phyloP scores from a whole-genome alignment of 2,797 vertebrate species.

The Trichosurus vulpecula region DNA sequence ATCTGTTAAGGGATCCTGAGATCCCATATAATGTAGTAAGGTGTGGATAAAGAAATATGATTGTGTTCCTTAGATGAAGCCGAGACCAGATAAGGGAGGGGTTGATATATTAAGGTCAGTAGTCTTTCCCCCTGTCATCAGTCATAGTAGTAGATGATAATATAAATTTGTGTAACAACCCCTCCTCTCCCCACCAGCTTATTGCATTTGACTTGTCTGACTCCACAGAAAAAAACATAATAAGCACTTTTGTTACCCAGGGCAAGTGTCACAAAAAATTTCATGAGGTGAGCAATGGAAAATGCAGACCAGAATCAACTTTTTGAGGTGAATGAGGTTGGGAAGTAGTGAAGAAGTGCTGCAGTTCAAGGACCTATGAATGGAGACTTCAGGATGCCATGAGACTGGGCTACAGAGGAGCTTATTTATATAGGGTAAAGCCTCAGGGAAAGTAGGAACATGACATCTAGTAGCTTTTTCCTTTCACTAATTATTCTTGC shows the following conservation, averaged over 20 bases:
- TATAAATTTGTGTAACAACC: background rate
- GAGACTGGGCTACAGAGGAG: background rate
- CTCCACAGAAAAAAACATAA: background rate
- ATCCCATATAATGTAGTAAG: background rate
- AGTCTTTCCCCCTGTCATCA: background rate
- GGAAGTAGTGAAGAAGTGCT: background rate
- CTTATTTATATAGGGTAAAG: background rate
- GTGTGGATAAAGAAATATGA: slow-evolving; percentile 23
- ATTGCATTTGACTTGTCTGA: too few species aligned
- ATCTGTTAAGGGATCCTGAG: slow-evolving; percentile 37
- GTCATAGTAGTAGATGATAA: background rate
- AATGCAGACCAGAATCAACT: background rate
- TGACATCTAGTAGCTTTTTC: background rate
- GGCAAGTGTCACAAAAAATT: background rate
- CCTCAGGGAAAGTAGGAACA: background rate
- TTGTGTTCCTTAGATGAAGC: slow-evolving; percentile 32
- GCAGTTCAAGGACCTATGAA: background rate
- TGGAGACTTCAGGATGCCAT: background rate
- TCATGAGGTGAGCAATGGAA: background rate
- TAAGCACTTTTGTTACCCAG: background rate
- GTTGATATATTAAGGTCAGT: background rate
- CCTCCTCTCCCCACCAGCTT: too few species aligned
- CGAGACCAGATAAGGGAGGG: background rate
- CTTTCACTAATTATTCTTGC: background rate
- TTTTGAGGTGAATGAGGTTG: background rate